A percentile compares a stretch with the other conserved stretches of the same genome.
Conservation (phyloP, 2,113 vertebrate species). For the Ciconia boyciana region DNA sequence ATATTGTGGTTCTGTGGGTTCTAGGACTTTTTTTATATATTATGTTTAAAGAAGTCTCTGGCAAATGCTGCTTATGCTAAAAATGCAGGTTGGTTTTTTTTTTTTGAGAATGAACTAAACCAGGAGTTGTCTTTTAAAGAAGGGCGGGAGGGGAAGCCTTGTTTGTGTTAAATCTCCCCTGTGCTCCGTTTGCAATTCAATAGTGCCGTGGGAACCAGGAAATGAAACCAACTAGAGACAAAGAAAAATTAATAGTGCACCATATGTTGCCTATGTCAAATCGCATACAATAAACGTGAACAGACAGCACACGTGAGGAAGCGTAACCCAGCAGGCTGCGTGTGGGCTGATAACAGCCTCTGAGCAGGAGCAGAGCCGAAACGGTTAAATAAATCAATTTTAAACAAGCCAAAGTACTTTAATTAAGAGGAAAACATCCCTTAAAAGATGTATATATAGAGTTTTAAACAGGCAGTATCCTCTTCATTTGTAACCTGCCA, state of each 20-base stretch:
- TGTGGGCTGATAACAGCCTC: not conserved
- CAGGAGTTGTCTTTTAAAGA: not conserved
- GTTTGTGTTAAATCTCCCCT: conserved; percentile 44
- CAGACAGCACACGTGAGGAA: conserved; percentile 9
- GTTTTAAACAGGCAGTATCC: not conserved
- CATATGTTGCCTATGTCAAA: not conserved
- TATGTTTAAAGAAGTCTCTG: not conserved
- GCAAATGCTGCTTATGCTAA: not conserved
- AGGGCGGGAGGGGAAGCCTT: not conserved
- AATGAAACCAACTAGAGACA: conserved; percentile 39
- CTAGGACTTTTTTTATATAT: not conserved
- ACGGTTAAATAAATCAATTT: not conserved
- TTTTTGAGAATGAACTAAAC: not conserved
- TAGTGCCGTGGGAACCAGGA: conserved; percentile 49
- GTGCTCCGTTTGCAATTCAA: conserved; percentile 11
- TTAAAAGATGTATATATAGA: not conserved
- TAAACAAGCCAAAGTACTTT: not conserved
- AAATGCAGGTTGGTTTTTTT: not conserved
- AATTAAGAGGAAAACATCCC: not conserved
- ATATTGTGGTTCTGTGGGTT: conserved; percentile 62
- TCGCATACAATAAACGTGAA: not conserved
- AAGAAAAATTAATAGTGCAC: conserved; percentile 46
- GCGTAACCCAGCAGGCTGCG: not conserved
- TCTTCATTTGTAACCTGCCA: not conserved
- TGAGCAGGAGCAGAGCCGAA: not conserved